A percentile compares a stretch with the other conserved stretches of the same genome.
Conservation (phyloP, 2,888 invertebrate species). For the Oasisia sp. region DNA sequence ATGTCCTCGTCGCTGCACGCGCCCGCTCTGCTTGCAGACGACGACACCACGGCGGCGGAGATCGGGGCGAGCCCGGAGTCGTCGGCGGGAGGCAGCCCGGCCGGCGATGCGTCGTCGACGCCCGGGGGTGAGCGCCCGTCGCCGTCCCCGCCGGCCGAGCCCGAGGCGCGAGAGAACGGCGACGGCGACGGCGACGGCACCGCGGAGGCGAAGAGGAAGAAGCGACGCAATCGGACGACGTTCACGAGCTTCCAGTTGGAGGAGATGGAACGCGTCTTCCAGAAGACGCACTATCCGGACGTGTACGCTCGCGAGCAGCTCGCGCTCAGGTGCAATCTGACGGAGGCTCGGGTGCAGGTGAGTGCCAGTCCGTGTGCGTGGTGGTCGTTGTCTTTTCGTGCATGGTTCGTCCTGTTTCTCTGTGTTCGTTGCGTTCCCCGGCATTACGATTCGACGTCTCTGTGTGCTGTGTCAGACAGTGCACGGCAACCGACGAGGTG, state of each 20-base stretch:
- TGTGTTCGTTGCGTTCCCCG: too few species aligned
- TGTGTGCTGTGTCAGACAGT: neutral
- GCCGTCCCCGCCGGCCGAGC: neutral
- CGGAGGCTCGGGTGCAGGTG: constrained; percentile 66
- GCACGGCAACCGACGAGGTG: neutral
- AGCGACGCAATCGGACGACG: constrained; percentile 64
- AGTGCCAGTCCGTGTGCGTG: constrained; percentile 26
- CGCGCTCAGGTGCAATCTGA: constrained; percentile 63
- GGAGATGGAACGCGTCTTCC: constrained; percentile 66
- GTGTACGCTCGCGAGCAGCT: constrained; percentile 66
- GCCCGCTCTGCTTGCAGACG: neutral
- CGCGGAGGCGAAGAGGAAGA: constrained; percentile 55
- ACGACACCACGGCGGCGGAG: neutral
- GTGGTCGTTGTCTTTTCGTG: neutral
- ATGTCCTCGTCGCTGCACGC: neutral
- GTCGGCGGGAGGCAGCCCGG: neutral
- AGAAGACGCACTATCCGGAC: constrained; percentile 66
- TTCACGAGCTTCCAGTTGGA: constrained; percentile 66
- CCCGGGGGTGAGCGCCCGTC: neutral
- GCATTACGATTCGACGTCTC: neutral
- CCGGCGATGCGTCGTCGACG: neutral
- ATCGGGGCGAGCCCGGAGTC: neutral
- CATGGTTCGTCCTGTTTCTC: too few species aligned
- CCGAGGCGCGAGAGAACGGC: constrained; percentile 18
- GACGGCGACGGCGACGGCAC: constrained; percentile 31